These are phyloP conservation scores for Oryzias woworae DNA, from an alignment of 2,113 vertebrate species.

Conservation along the genomic window DNA sequence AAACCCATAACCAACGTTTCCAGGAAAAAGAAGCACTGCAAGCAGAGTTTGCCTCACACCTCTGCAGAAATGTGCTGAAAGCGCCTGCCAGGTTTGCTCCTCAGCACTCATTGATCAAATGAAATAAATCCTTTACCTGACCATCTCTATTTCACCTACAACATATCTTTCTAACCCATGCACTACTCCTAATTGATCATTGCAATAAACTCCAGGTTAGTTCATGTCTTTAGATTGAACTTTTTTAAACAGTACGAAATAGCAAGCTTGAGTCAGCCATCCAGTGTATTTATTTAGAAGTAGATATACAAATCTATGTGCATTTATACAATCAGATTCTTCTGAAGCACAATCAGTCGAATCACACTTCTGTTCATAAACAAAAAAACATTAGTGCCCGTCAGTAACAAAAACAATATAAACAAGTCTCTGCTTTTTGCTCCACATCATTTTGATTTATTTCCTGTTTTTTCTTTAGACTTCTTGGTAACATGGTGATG, in stretches of 20 bases:
- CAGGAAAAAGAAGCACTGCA: slow-evolving; percentile 87
- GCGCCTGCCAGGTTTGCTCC: slow-evolving; percentile 85
- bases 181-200: no score
- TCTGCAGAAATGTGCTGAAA: slow-evolving; percentile 86
- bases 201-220: no score
- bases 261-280: not conserved
- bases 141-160: not conserved
- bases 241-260: no score
- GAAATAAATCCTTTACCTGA: not conserved
- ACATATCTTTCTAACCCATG: no score
- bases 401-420: not conserved
- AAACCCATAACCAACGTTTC: slow-evolving; percentile 87
- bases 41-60: slow-evolving; percentile 85
- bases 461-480: slow-evolving; percentile 48
- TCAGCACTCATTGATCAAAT: not conserved
- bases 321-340: not conserved
- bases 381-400: no score
- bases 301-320: not conserved
- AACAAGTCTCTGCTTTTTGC: not conserved
- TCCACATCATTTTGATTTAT: not conserved
- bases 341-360: not conserved
- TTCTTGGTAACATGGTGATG: slow-evolving; percentile 79
- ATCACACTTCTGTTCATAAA: no score
- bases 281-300: not conserved
- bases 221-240: no score